Conservation (phyloP, 2,888 invertebrate species). For the Agriopis aurantiaria region DNA sequence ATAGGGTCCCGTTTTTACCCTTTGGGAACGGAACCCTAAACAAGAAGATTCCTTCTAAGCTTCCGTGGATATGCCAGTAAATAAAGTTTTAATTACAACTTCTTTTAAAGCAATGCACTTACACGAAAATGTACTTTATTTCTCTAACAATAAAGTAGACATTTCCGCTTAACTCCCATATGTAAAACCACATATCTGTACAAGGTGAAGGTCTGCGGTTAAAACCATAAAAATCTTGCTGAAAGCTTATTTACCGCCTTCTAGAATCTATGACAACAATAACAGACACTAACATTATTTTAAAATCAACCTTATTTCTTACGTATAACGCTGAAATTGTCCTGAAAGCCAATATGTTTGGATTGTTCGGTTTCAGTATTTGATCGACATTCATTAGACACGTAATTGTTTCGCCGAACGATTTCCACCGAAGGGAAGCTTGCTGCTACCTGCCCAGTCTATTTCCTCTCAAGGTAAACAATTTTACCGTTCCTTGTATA, state of each 20-base stretch:
- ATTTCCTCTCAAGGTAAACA: constrained; percentile 39
- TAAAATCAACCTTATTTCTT: constrained; percentile 9
- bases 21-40: too few relatives aligned
- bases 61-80: too few relatives aligned
- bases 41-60: too few relatives aligned
- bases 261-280: not conserved
- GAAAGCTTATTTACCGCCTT: not conserved
- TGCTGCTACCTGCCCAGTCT: constrained; percentile 42
- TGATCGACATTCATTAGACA: constrained; percentile 52
- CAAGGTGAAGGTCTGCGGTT: too few relatives aligned
- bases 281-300: not conserved
- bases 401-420: constrained; percentile 50
- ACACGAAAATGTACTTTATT: too few relatives aligned
- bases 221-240: too few relatives aligned
- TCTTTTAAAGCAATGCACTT: too few relatives aligned
- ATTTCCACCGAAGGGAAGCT: constrained; percentile 40
- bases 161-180: too few relatives aligned
- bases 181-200: too few relatives aligned
- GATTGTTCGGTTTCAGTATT: constrained; percentile 36
- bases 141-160: too few relatives aligned
- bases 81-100: too few relatives aligned
- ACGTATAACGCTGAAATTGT: not conserved
- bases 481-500: constrained; percentile 32
- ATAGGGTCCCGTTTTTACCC: too few relatives aligned
- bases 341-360: not conserved